These are phyloP conservation scores for Xenopus laevis DNA, from an alignment of 2,113 vertebrate genomes.

Conservation along the genomic window DNA sequence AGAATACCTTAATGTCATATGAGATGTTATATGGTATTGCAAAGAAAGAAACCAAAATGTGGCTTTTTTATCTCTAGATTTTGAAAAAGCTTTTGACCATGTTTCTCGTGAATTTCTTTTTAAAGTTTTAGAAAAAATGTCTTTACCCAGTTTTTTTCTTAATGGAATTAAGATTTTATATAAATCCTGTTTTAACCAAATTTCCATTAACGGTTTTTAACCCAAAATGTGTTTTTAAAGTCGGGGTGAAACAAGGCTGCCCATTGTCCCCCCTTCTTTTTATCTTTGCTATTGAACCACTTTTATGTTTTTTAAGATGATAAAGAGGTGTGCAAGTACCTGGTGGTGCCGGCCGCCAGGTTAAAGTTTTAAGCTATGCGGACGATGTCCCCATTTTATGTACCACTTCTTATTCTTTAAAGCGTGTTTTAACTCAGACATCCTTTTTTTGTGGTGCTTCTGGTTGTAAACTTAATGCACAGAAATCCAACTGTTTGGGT, in stretches of 20 bases:
- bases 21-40: neutral
- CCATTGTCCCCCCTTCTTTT: neutral
- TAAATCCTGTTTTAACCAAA: neutral
- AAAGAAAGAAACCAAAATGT: neutral
- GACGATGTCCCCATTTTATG: neutral
- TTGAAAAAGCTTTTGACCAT: neutral
- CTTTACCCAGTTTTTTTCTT: neutral
- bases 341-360: neutral
- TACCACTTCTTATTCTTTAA: neutral
- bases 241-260: neutral
- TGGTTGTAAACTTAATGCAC: neutral
- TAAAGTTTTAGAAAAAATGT: neutral
- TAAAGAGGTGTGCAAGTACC: neutral
- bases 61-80: neutral
- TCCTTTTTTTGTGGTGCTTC: neutral
- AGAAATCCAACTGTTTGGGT: neutral
- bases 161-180: neutral
- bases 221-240: neutral
- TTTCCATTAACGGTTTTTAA: neutral
- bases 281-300: neutral
- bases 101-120: neutral
- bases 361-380: neutral
- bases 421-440: neutral
- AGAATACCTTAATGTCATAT: neutral
- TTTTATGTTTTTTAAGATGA: neutral